phyloP scores from a whole-genome alignment of 2,888 invertebrate species.

The Sympetrum striolatum region DNA sequence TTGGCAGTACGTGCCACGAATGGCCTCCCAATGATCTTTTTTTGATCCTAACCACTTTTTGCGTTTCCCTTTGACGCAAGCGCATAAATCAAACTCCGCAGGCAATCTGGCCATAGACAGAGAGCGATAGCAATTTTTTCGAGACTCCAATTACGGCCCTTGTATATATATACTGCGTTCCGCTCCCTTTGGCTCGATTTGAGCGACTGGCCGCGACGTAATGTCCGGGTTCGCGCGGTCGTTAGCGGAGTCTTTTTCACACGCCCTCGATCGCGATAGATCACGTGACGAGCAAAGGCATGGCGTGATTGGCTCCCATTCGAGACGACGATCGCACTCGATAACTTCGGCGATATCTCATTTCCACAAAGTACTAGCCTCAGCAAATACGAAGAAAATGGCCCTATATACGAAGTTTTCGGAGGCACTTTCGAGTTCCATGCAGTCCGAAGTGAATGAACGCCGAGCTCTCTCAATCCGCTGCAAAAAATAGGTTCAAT shows the following conservation, averaged over 20 bases:
- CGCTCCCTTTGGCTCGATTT: constrained; percentile 7
- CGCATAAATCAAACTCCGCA: background rate
- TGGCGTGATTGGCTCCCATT: constrained; percentile 29
- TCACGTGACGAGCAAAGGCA: constrained; percentile 16
- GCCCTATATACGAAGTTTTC: background rate
- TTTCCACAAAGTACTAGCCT: background rate
- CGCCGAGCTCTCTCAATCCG: background rate
- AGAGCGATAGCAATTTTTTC: background rate
- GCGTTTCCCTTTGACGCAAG: background rate
- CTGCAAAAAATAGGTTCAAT: background rate
- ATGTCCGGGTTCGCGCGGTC: background rate
- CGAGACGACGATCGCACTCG: background rate
- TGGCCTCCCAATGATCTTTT: background rate
- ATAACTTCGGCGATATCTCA: background rate
- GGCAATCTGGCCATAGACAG: background rate
- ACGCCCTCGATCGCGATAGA: constrained; percentile 28
- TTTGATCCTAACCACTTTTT: background rate
- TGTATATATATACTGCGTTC: background rate
- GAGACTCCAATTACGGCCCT: constrained; percentile 12
- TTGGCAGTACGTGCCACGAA: background rate
- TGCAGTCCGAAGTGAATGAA: background rate
- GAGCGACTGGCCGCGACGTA: background rate
- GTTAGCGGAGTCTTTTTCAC: constrained; percentile 29
- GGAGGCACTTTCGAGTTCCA: background rate
- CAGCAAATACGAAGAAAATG: constrained; percentile 14